These are phyloP conservation scores for Poecilia wingei DNA, from an alignment of 2,797 vertebrate species.

Conservation along the genomic window DNA sequence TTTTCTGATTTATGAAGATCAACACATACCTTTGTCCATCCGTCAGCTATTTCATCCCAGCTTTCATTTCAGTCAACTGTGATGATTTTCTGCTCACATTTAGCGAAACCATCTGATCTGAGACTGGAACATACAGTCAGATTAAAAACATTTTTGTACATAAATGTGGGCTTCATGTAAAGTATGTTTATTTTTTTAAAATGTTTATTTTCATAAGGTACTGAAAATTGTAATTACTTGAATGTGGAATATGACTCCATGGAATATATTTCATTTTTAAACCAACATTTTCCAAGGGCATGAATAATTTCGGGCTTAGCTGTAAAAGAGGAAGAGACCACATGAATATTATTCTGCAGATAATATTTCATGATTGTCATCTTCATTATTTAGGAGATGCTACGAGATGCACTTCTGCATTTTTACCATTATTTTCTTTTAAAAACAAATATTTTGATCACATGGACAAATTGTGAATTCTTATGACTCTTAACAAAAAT, in stretches of 20 bases:
- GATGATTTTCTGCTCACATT: not conserved
- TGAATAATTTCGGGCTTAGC: not conserved
- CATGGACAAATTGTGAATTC: not conserved
- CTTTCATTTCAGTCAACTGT: not conserved
- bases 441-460: not conserved
- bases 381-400: not conserved
- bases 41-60: not conserved
- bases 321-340: not conserved
- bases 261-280: not conserved
- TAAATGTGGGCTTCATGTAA: not conserved
- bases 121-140: not conserved
- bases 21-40: not conserved
- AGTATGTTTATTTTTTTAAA: not conserved
- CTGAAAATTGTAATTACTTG: not conserved
- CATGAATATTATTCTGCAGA: not conserved
- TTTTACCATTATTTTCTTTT: not conserved
- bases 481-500: not conserved
- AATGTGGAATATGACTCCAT: not conserved
- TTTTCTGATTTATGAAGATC: not conserved
- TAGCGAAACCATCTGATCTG: not conserved
- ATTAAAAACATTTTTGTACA: not conserved
- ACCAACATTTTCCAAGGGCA: not conserved
- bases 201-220: not conserved
- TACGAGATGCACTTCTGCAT: not conserved
- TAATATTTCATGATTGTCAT: not conserved